phyloP scores from a whole-genome alignment of 37 sponge, comb jelly and placozoan species.

The Oopsacas minuta region DNA sequence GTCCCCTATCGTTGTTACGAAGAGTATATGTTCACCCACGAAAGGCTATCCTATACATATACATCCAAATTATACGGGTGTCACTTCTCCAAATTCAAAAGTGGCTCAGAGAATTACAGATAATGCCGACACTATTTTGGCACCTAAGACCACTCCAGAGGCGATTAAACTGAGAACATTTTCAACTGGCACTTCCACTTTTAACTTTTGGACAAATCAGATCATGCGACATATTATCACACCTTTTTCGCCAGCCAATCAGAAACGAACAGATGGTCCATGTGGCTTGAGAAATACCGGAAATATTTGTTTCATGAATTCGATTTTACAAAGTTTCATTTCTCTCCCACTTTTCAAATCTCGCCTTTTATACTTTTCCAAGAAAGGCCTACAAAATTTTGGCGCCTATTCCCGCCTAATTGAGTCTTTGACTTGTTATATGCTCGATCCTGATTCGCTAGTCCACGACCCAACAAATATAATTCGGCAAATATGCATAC shows the following conservation, averaged over 20 bases:
- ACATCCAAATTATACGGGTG: neutral
- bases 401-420: neutral
- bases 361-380: neutral
- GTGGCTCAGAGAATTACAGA: neutral
- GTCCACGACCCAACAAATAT: neutral
- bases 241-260: neutral
- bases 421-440: neutral
- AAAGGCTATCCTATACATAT: too few species aligned
- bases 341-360: neutral
- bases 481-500: neutral
- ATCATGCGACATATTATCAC: slow-evolving; percentile 16
- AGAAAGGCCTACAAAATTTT: neutral
- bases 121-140: neutral
- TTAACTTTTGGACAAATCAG: slow-evolving; percentile 7
- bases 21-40: too few species aligned
- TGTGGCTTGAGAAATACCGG: neutral
- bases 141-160: neutral
- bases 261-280: neutral
- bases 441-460: neutral
- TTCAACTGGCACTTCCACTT: neutral
- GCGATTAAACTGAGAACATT: neutral
- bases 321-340: slow-evolving; percentile 6
- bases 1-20: too few species aligned
- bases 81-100: neutral
- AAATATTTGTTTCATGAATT: slow-evolving; percentile 12